A percentile compares a stretch with the other conserved stretches of the same genome.
These are phyloP conservation scores for Cerastoderma edule DNA, from an alignment of 2,888 invertebrate species.

Conservation along the genomic window DNA sequence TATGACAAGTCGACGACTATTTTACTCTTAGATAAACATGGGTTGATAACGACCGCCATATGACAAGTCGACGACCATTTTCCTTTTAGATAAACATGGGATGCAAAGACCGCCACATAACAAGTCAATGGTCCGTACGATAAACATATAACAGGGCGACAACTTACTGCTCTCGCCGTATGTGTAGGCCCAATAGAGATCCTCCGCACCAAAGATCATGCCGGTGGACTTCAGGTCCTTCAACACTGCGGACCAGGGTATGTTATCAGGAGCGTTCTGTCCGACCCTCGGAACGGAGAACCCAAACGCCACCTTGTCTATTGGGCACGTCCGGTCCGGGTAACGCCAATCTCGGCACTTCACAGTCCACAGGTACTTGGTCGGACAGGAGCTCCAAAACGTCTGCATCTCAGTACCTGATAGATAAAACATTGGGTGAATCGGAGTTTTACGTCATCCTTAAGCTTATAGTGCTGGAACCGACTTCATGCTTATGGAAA, in stretches of 20 bases:
- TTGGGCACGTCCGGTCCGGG: neutral
- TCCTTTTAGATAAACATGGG: too few species aligned
- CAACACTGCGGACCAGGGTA: slow-evolving; percentile 6
- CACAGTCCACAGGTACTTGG: slow-evolving; percentile 13
- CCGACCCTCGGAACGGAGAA: slow-evolving; percentile 11
- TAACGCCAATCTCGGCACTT: slow-evolving; percentile 3
- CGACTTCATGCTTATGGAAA: too few species aligned
- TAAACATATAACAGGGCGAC: too few species aligned
- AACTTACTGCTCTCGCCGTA: slow-evolving; percentile 18
- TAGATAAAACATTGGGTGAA: too few species aligned
- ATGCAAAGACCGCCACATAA: too few species aligned
- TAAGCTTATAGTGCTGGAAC: too few species aligned
- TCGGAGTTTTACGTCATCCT: too few species aligned
- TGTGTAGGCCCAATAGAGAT: slow-evolving; percentile 11
- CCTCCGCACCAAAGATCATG: neutral
- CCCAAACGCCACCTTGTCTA: neutral
- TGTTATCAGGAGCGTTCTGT: slow-evolving; percentile 17
- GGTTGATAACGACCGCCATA: too few species aligned
- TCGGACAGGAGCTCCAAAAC: slow-evolving; percentile 15
- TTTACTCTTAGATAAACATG: too few species aligned
- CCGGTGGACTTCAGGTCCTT: neutral
- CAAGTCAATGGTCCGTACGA: too few species aligned
- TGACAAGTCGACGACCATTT: too few species aligned
- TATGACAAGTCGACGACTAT: too few species aligned
- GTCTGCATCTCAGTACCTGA: slow-evolving; percentile 17